These are phyloP conservation scores for Agrenia bidenticulata DNA, from an alignment of 2,888 invertebrate species.

Conservation along the genomic window DNA sequence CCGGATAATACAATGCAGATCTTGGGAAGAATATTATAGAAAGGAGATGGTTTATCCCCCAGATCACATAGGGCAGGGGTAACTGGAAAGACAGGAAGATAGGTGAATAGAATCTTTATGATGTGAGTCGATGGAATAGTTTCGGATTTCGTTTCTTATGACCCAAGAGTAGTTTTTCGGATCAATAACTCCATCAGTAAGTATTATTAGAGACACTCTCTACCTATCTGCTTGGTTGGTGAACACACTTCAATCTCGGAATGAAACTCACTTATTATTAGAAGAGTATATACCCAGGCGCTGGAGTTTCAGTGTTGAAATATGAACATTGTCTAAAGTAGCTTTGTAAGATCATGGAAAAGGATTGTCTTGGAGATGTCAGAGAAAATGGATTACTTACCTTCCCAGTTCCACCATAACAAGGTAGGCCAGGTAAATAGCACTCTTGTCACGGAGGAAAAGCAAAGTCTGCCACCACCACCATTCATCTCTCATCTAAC, in stretches of 20 bases:
- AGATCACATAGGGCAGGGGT: too few species aligned
- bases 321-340: slow-evolving; percentile 2
- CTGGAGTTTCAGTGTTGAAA: not conserved
- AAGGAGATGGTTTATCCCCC: too few species aligned
- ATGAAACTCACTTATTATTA: not conserved
- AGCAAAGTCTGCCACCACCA: too few species aligned
- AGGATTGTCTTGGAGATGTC: slow-evolving; percentile 10
- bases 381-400: slow-evolving; percentile 11
- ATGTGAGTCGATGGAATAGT: too few species aligned
- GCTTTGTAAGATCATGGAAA: slow-evolving; percentile 2
- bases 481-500: too few species aligned
- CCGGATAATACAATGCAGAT: too few species aligned
- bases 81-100: too few species aligned
- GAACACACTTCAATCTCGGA: slow-evolving; percentile 6
- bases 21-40: too few species aligned
- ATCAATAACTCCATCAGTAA: slow-evolving; percentile 4
- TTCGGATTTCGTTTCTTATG: not conserved
- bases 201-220: not conserved
- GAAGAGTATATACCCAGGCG: not conserved
- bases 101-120: too few species aligned
- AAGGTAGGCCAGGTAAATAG: not conserved
- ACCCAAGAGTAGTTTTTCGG: slow-evolving; percentile 2
- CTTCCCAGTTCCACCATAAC: not conserved
- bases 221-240: not conserved
- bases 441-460: too few species aligned